Evolutionary conservation across 2,797 vertebrate genomes (phyloP).

Genomic region (Peromyscus melanophrys): DNA sequence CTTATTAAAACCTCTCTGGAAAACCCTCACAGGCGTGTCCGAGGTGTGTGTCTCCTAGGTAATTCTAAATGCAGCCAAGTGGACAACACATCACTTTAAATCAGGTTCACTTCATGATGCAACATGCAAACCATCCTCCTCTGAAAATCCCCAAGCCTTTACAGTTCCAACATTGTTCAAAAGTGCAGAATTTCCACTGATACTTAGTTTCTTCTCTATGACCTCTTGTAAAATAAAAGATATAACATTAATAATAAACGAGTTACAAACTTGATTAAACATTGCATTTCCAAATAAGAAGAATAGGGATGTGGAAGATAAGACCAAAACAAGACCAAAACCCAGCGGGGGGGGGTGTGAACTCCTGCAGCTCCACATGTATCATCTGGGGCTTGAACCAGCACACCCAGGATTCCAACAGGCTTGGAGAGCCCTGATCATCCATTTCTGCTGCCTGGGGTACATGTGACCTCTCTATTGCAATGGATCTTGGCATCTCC

Average conservation of each 20-base stretch:
- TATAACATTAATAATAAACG: neutral
- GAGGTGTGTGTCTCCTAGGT: neutral
- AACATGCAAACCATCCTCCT: neutral
- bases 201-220: neutral
- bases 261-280: neutral
- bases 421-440: neutral
- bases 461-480: neutral
- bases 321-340: neutral
- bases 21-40: neutral
- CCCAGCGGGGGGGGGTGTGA: neutral
- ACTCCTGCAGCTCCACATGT: neutral
- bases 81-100: neutral
- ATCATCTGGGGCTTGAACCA: neutral
- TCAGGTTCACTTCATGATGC: neutral
- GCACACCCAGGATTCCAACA: neutral
- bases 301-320: neutral
- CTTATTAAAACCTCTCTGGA: neutral
- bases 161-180: neutral
- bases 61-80: neutral
- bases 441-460: neutral
- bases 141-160: neutral
- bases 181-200: neutral
- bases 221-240: neutral
- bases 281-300: neutral
- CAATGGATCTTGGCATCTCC: neutral